Evolutionary conservation across 2,113 vertebrate genomes (phyloP), one percentile per base, ranked within the genome.

Genomic region (Calidris pygmaea): DNA sequence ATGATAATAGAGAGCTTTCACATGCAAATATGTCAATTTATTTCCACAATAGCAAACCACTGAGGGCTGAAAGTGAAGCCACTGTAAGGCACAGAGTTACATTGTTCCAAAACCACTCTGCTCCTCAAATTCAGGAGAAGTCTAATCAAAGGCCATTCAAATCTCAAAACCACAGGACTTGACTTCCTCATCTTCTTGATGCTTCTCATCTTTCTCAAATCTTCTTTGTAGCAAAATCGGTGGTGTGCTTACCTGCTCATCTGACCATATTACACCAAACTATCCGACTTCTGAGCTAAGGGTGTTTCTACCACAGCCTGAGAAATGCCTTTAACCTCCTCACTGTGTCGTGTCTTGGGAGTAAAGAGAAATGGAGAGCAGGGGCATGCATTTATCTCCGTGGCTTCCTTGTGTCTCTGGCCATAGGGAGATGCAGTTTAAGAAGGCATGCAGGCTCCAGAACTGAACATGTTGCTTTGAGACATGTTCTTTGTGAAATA

Each of bases 11-110:
- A 65, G 73, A 85, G 67, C 50, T 95, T 97, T 97, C 77, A 94
- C 30, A 96, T 97, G 86, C 78, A 97, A 97, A 97, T 96, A 52
- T 53, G 43, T 90, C 86, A 81, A 85, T 94, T 97, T 97, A 92
- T 45, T 97, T 96, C 50, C 35, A 88, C 62, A 94, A 73, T 50
- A 73, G 72, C 62, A 81, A 95, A 55, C 53, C 65, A 67, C 43
- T 43, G 84, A 90, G 26, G 53, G n/a, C 50, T 93, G 94, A 90
- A 90, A 90, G 55, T 32, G 83, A 92, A 97, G 63, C 39, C 58
- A 86, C 72, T 47, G n/a, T 47, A 79, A 68, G 0, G 2, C 41
- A 81, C 55, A 82, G 47, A 90, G 62, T 74, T 74, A 50, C 9
- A 34, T 87, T 95, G 32, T 81, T 91, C 52, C 68, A 55, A 91